Conservation (phyloP, 2,888 invertebrate genomes). For the Seira musarum region DNA sequence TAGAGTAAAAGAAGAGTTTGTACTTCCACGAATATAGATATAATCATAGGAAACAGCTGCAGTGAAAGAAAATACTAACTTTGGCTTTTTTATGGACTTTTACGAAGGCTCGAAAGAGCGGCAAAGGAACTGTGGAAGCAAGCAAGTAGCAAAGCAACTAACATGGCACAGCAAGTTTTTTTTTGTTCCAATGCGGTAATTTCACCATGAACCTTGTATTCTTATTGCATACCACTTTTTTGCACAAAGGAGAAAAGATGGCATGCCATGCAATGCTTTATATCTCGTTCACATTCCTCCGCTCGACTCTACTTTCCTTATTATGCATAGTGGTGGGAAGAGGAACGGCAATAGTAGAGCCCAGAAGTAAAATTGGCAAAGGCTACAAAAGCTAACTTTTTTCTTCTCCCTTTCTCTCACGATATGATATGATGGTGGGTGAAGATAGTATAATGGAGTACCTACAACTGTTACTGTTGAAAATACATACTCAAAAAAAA, state of each 20-base stretch:
- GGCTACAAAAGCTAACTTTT: background rate
- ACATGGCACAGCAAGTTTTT: background rate
- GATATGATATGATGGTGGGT: background rate
- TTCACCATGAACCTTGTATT: constrained; percentile 50
- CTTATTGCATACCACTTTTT: constrained; percentile 42
- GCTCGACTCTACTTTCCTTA: background rate
- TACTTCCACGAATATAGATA: background rate
- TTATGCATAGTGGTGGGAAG: background rate
- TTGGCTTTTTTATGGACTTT: background rate
- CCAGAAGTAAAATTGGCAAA: background rate
- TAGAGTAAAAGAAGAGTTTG: background rate
- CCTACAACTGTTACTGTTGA: too few relatives aligned
- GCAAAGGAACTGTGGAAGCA: background rate
- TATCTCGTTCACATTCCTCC: background rate
- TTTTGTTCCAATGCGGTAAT: constrained; percentile 60
- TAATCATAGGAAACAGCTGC: background rate
- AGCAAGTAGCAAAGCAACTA: constrained; percentile 11
- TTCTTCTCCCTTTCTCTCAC: too few relatives aligned
- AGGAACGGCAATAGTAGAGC: background rate
- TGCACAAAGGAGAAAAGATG: constrained; percentile 27
- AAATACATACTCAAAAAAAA: background rate
- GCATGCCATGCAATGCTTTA: background rate
- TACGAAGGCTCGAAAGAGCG: constrained; percentile 15
- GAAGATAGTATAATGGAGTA: too few relatives aligned
- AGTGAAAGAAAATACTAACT: background rate